These are phyloP conservation scores for Nesoenas mayeri DNA, from an alignment of 2,113 vertebrate genomes.

Conservation along the genomic window DNA sequence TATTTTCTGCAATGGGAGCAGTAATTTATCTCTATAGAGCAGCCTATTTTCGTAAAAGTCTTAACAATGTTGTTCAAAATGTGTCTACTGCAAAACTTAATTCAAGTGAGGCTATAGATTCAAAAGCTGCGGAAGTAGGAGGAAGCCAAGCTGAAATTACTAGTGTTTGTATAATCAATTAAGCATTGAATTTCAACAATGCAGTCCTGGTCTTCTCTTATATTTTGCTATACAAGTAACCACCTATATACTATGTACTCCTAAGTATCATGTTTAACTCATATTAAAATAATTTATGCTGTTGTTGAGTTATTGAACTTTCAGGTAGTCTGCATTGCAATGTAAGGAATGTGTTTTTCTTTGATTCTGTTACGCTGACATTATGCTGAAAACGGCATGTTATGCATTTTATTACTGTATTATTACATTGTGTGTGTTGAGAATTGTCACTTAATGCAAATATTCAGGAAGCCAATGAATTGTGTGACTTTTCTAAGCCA, in stretches of 20 bases:
- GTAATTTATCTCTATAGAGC: background rate
- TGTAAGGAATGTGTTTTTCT: background rate
- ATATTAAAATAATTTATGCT: background rate
- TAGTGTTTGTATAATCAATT: background rate
- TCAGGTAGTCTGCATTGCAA: background rate
- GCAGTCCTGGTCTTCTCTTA: background rate
- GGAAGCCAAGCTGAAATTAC: background rate
- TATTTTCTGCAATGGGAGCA: background rate
- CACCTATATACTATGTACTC: background rate
- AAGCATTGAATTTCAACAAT: background rate
- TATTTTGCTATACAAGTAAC: background rate
- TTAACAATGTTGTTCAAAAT: background rate
- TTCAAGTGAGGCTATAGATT: background rate
- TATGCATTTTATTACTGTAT: background rate
- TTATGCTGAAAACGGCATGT: background rate
- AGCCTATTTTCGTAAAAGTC: background rate
- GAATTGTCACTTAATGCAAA: background rate
- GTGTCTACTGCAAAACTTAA: background rate
- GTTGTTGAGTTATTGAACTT: constrained; percentile 28
- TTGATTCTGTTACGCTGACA: background rate
- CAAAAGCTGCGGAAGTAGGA: background rate
- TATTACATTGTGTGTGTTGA: background rate
- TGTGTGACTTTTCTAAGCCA: background rate
- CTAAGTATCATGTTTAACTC: constrained; percentile 15
- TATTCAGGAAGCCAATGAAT: background rate